phyloP scores from a whole-genome alignment of 1,140 invertebrate genomes.

The Liolophura sinensis region DNA sequence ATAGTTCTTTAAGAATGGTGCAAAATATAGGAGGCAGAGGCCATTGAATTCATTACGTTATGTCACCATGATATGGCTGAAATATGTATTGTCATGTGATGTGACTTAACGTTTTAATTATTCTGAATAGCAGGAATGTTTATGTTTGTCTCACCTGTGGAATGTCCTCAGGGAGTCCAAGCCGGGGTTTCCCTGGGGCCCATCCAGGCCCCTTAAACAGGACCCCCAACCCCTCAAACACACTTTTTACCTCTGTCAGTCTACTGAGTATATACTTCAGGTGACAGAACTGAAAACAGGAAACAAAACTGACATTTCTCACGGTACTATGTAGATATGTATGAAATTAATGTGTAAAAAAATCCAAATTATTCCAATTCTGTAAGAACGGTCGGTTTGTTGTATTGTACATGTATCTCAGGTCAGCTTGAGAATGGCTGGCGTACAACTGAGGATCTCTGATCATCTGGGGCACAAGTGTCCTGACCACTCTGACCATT shows the following conservation, averaged over 20 bases:
- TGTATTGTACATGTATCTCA: too few species aligned
- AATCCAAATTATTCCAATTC: too few species aligned
- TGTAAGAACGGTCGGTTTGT: too few species aligned
- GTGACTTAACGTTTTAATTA: conserved; percentile 3
- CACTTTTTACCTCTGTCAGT: conserved; percentile 62
- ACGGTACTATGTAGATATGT: too few species aligned
- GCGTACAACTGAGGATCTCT: too few species aligned
- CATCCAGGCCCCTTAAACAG: conserved; percentile 87
- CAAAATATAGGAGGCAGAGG: neutral
- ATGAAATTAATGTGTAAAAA: too few species aligned
- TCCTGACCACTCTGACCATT: too few species aligned
- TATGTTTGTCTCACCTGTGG: conserved; percentile 68
- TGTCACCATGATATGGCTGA: neutral
- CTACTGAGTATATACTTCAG: conserved; percentile 66
- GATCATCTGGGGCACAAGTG: too few species aligned
- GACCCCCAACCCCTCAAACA: conserved; percentile 69
- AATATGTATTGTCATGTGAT: conserved; percentile 6
- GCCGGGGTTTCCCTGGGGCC: conserved; percentile 77
- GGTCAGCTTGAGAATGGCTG: too few species aligned
- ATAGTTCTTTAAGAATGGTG: too few species aligned
- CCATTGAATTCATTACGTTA: conserved; percentile 3
- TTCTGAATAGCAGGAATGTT: conserved; percentile 4
- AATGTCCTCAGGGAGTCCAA: conserved; percentile 76
- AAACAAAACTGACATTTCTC: too few species aligned
- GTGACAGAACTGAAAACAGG: conserved; percentile 72